These are phyloP conservation scores for Nemotelus pantherinus DNA, from an alignment of 2,888 invertebrate species.

Conservation along the genomic window DNA sequence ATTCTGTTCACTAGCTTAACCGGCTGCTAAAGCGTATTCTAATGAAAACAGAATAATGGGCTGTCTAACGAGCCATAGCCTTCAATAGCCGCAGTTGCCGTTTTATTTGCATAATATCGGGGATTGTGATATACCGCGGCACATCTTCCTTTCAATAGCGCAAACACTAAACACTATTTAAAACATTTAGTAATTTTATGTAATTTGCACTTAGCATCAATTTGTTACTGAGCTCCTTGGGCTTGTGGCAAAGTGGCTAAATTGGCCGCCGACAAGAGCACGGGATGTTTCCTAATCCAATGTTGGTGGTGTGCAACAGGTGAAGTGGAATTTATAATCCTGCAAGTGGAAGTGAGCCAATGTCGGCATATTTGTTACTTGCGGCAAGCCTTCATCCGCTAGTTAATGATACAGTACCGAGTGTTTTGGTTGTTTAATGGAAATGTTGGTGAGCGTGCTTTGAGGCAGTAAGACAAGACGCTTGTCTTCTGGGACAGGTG, in stretches of 20 bases:
- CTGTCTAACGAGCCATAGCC: conserved; percentile 24
- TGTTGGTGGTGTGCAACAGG: conserved; percentile 19
- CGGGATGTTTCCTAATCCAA: neutral
- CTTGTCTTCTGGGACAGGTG: conserved; percentile 18
- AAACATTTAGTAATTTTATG: conserved; percentile 39
- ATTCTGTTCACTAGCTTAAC: neutral
- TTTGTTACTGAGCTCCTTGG: conserved; percentile 31
- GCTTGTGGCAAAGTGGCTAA: neutral
- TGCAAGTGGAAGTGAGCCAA: conserved; percentile 9
- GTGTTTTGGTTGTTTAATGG: conserved; percentile 11
- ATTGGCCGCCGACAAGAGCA: neutral
- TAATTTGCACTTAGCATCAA: conserved; percentile 39
- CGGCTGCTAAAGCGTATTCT: conserved; percentile 17
- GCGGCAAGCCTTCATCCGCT: neutral
- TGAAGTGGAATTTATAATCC: conserved; percentile 38
- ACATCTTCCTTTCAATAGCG: conserved; percentile 36
- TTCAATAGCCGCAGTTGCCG: conserved; percentile 14
- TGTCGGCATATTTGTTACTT: conserved; percentile 7
- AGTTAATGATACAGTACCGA: conserved; percentile 3
- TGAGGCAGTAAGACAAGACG: conserved; percentile 6
- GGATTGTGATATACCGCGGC: conserved; percentile 22
- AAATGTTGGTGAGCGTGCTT: conserved; percentile 30
- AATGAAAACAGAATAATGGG: conserved; percentile 17
- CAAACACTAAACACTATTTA: conserved; percentile 31
- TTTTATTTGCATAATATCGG: conserved; percentile 42